Conservation (phyloP, 2,113 vertebrate genomes). For the Heloderma charlesbogerti region DNA sequence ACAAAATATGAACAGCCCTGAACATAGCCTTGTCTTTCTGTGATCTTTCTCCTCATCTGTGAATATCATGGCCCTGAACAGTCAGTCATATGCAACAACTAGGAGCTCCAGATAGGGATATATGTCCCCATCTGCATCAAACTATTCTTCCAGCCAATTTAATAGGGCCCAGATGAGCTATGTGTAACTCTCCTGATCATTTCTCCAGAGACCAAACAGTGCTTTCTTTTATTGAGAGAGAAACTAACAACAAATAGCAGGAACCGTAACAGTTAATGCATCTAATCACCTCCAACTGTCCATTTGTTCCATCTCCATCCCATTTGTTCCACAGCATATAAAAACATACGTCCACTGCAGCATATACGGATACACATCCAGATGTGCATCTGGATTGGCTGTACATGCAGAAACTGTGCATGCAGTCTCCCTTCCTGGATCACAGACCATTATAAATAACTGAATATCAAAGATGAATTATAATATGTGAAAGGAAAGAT, state of each 20-base stretch:
- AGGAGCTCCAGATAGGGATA: not conserved
- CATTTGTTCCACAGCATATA: not conserved
- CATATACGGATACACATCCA: not conserved
- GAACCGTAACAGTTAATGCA: not conserved
- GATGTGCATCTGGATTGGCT: constrained; percentile 3
- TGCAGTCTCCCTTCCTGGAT: not conserved
- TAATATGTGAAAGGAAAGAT: not conserved
- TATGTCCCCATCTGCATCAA: not conserved
- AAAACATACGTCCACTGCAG: not conserved
- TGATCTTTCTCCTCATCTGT: not conserved
- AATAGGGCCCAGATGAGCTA: not conserved
- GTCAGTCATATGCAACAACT: not conserved
- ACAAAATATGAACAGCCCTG: not conserved
- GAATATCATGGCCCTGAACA: not conserved
- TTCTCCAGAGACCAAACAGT: not conserved
- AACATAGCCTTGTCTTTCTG: not conserved
- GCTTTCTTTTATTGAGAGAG: not conserved
- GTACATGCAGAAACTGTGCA: not conserved
- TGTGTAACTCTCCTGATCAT: not conserved
- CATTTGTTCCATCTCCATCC: not conserved
- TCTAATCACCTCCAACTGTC: not conserved
- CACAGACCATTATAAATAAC: not conserved
- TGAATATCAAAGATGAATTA: not conserved
- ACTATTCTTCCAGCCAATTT: not conserved
- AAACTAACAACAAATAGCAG: constrained; percentile 1